Base-by-base conservation (phyloP, 1,140 invertebrate species). In the Ips typographus region DNA sequence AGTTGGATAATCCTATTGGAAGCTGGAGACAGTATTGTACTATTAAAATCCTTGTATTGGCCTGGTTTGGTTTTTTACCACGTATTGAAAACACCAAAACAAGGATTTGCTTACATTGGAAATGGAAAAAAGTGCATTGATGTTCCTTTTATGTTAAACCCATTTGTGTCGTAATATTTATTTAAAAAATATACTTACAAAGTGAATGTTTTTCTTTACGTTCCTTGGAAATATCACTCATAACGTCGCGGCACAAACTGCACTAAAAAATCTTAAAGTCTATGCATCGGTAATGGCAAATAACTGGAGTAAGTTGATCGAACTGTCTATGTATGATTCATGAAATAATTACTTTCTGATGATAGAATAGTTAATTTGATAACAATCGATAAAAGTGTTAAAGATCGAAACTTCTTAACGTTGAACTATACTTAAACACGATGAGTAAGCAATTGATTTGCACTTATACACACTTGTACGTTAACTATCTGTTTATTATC, bases 31-130 rank as follows among this genome's bases (percentile, higher is more conserved):
- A 83, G 80, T 71, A 75, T 88, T 5, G 83, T 83, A 0, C 84
- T 88, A 56, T 78, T 92, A 51, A 86, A 87, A 70, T 90, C 84
- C 51, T 78, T 91, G 0, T 86, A 88, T 74, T 93, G 91, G 91
- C 87, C 89, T 1, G 91, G 91, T 56, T 86, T 90, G 82, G 84
- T 84, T 4, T 90, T 88, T 77, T 92, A 87, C 73, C 90, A 92
- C 73, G 86, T 87, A 79, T 70, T 91, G 1, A 83, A 84, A 73
- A 88, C 86, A 0, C 83, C 85, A 1, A 85, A 88, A 64, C 85
- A 88, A 72, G 90, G 90, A 2, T 91, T 85, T 75, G 76, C 90
- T 2, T 93, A 93, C 72, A 80, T 89, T 62, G 91, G 91, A 0
- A 82, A 88, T 74, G 91, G 91, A 47, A 86, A 85, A 47, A 90